These are phyloP conservation scores for Andrena hattorfiana DNA, from an alignment of 2,888 invertebrate species.

Conservation along the genomic window DNA sequence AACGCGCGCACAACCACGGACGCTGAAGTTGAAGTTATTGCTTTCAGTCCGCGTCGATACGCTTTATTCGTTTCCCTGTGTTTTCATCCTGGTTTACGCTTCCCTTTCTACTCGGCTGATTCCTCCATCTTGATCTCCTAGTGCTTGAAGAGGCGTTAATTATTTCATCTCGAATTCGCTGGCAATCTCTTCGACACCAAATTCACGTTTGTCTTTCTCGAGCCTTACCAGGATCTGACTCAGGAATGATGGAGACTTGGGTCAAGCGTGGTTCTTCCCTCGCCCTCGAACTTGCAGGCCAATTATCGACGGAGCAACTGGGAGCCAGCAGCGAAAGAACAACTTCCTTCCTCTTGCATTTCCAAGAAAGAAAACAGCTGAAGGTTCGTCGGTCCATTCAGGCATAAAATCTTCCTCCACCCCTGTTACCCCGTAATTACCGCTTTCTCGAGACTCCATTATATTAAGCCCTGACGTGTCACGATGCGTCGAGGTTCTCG, in stretches of 20 bases:
- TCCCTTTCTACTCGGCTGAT: slow-evolving; percentile 8
- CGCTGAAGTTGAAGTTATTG: slow-evolving; percentile 59
- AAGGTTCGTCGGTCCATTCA: slow-evolving; percentile 51
- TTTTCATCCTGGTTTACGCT: slow-evolving; percentile 8
- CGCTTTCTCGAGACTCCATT: slow-evolving; percentile 70
- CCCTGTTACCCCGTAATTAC: slow-evolving; percentile 71
- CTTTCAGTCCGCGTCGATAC: slow-evolving; percentile 51
- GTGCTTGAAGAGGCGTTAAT: slow-evolving; percentile 42
- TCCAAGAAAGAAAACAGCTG: slow-evolving; percentile 50
- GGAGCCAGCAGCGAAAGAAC: slow-evolving; percentile 8
- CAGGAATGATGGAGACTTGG: no score
- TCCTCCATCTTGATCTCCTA: slow-evolving; percentile 19
- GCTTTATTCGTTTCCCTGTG: slow-evolving; percentile 37
- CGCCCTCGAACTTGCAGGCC: no score
- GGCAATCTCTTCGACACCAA: slow-evolving; percentile 40
- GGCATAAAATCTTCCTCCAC: slow-evolving; percentile 67
- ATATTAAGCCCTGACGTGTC: slow-evolving; percentile 65
- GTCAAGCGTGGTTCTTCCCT: no score
- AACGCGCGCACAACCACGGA: not conserved
- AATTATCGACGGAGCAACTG: not conserved
- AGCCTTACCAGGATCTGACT: no score
- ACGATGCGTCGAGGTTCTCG: slow-evolving; percentile 62
- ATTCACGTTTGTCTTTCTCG: slow-evolving; percentile 30
- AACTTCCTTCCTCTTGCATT: slow-evolving; percentile 49
- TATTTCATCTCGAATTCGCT: slow-evolving; percentile 46